Percentiles rank a stretch among this genome's conserved stretches.
Conservation (phyloP, 2,888 invertebrate species). For the Parnassius smintheus region DNA sequence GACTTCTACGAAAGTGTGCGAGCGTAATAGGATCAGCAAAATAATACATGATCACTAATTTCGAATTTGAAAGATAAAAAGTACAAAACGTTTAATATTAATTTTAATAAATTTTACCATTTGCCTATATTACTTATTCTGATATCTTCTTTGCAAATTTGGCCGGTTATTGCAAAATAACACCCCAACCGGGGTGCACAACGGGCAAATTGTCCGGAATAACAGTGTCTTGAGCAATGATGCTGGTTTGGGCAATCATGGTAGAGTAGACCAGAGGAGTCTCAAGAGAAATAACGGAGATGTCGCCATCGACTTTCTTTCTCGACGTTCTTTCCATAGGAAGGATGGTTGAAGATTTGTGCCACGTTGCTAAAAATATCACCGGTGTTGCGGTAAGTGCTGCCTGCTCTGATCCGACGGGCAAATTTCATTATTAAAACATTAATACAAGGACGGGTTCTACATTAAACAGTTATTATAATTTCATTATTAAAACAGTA, state of each 20-base stretch:
- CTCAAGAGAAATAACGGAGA: constrained; percentile 43
- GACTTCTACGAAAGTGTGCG: no score
- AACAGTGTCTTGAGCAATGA: constrained; percentile 29
- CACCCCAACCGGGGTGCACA: constrained; percentile 52
- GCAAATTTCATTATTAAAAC: no score
- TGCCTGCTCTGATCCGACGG: constrained; percentile 55
- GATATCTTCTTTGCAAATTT: no score
- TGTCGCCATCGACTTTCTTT: constrained; percentile 85
- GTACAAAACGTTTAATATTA: no score
- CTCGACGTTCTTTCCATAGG: constrained; percentile 88
- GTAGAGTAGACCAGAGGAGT: constrained; percentile 34
- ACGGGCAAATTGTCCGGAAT: constrained; percentile 42
- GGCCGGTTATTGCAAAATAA: constrained; percentile 13
- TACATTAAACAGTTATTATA: no score
- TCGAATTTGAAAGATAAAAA: no score
- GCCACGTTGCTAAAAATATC: constrained; percentile 37
- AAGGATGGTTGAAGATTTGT: constrained; percentile 39
- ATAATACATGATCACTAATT: no score
- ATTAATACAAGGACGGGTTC: no score
- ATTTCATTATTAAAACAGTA: no score
- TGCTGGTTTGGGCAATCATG: constrained; percentile 37
- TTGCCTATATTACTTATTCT: no score
- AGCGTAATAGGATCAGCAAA: no score
- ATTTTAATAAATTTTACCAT: no score
- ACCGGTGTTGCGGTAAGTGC: constrained; percentile 48